phyloP scores from a whole-genome alignment of 2,888 invertebrate species.

The Chrysopilus asiliformis region DNA sequence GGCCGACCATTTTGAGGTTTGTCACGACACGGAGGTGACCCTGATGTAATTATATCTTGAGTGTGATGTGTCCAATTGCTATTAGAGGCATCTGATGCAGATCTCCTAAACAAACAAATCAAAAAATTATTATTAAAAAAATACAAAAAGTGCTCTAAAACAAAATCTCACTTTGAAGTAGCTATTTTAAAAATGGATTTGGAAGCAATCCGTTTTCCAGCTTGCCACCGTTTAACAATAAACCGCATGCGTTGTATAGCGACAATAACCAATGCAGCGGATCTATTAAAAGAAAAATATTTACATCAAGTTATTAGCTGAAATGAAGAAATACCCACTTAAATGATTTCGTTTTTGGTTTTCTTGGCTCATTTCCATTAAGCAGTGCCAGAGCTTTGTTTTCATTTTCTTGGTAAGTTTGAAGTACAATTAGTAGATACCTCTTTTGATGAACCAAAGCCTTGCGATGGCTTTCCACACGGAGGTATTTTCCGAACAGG shows the following conservation, averaged over 20 bases:
- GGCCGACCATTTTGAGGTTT: conserved; percentile 11
- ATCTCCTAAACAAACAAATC: conserved; percentile 11
- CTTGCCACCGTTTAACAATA: conserved; percentile 48
- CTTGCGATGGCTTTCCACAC: conserved; percentile 74
- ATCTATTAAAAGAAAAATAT: conserved; percentile 31
- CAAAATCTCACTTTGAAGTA: background rate
- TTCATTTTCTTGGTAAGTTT: conserved; percentile 35
- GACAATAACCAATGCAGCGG: conserved; percentile 42
- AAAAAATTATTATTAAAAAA: background rate
- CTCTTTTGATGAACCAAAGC: conserved; percentile 84
- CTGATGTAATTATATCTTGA: no score
- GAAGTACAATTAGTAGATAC: conserved; percentile 57
- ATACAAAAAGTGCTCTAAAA: background rate
- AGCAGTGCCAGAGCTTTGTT: conserved; percentile 24
- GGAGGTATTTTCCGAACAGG: conserved; percentile 53
- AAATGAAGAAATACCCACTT: conserved; percentile 23
- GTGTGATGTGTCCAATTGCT: background rate
- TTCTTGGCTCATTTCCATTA: conserved; percentile 17
- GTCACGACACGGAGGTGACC: conserved; percentile 21
- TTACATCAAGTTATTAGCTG: background rate
- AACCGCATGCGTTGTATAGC: conserved; percentile 52
- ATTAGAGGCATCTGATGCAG: conserved; percentile 9
- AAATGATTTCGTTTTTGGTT: conserved; percentile 25
- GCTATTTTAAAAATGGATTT: conserved; percentile 29
- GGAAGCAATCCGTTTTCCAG: conserved; percentile 42